These are phyloP conservation scores for Danio aesculapii DNA, from an alignment of 2,797 vertebrate genomes.

Conservation along the genomic window DNA sequence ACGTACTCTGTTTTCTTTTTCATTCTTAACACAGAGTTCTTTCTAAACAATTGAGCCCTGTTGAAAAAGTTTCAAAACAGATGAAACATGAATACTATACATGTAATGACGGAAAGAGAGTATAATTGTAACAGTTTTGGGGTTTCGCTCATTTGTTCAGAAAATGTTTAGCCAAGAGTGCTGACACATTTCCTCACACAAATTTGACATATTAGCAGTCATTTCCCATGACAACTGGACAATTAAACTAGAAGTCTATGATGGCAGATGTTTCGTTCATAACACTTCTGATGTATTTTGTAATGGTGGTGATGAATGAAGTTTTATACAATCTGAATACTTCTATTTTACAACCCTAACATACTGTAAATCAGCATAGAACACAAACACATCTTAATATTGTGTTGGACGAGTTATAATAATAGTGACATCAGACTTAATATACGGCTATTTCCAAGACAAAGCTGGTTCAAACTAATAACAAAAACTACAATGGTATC, in stretches of 20 bases:
- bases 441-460: background rate
- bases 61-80: background rate
- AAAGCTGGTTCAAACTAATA: no score
- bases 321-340: background rate
- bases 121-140: slow-evolving; percentile 3
- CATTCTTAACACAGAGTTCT: background rate
- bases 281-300: background rate
- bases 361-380: background rate
- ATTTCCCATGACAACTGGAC: background rate
- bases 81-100: background rate
- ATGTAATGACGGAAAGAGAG: background rate
- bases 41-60: slow-evolving; percentile 23
- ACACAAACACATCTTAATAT: background rate
- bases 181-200: slow-evolving; percentile 2
- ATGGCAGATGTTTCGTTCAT: slow-evolving; percentile 18
- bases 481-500: background rate
- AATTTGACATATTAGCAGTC: background rate
- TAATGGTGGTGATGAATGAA: slow-evolving; percentile 16
- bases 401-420: background rate
- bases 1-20: background rate
- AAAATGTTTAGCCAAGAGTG: slow-evolving; percentile 10
- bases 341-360: background rate
- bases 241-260: slow-evolving; percentile 11
- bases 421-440: background rate
- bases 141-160: slow-evolving; percentile 24